Evolutionary conservation across 1,140 invertebrate species (phyloP), one percentile per base, ranked within the genome.

Genomic region (Drosophila kikkawai): DNA sequence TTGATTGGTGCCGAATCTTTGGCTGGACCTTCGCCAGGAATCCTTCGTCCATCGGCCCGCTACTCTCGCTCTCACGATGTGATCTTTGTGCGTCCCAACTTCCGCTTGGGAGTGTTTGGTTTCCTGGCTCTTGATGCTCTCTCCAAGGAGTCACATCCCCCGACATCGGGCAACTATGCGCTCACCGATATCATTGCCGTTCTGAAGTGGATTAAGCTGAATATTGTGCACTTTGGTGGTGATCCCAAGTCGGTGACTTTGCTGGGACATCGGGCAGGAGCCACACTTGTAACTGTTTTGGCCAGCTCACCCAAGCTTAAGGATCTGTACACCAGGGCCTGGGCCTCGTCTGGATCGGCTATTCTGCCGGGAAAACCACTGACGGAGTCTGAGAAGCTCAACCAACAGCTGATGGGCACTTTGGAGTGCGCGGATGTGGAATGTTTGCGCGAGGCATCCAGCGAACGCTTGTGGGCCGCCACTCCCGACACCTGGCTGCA

Each of bases 111-210:
- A 3, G 93, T 95, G 13, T 95, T 98, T 17, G 97, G 97, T 9
- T 98, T 98, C 87, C 93, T 98, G 4, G 95, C 97, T 0, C 92
- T 95, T 0, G 95, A 96, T 41, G 93, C 95, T 1, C 88, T 98
- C 0, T 95, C 96, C 0, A 94, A 95, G 70, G 93, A 95, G 1
- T 94, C 95, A 19, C 95, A 97, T 91, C 96, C 96, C 0, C 94
- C 93, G 7, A 96, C 95, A 1, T 97, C 97, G 0, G 97, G 97
- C n/a, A 98, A 98, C 84, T 98, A 98, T 85, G 97, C 96, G 0
- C 93, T 98, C 0, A 96, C 96, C 6, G 97, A 98, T 81, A 95
- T 98, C 17, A 90, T 97, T 7, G 94, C 95, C 3, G 97, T 95
- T 1, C 93, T 98, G 2, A 94, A 95, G 55, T 98, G 97, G 97